phyloP scores from a whole-genome alignment of 2,113 vertebrate species.

The Hyperopisus bebe region DNA sequence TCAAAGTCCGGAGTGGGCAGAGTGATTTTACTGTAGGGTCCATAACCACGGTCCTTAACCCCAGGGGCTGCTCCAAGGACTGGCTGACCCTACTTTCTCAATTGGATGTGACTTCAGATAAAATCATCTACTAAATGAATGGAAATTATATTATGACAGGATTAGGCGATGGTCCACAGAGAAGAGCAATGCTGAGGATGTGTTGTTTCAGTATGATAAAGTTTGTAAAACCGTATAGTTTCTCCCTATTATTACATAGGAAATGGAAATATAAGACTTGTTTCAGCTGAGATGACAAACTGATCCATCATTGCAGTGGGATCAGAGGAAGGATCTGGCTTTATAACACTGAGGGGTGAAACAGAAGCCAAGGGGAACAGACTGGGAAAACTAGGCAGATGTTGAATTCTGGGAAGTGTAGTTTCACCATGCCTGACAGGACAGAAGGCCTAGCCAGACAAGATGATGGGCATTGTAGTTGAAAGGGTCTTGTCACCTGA shows the following conservation, averaged over 20 bases:
- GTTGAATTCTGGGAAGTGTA: neutral
- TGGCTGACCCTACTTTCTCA: neutral
- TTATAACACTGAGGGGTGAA: neutral
- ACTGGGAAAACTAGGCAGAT: neutral
- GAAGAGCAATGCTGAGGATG: neutral
- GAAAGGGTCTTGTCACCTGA: neutral
- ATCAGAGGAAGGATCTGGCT: neutral
- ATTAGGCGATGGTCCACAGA: neutral
- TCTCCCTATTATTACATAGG: neutral
- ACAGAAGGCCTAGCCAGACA: neutral
- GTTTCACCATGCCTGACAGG: neutral
- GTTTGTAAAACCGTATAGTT: neutral
- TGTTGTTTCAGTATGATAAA: neutral
- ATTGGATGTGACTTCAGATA: neutral
- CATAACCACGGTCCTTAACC: neutral
- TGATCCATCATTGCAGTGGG: neutral
- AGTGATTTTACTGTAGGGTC: neutral
- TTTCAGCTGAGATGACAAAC: neutral
- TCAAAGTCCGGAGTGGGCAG: neutral
- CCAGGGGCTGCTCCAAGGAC: neutral
- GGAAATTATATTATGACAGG: neutral
- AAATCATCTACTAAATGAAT: neutral
- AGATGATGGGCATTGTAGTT: neutral
- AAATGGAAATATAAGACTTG: neutral
- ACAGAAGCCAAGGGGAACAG: neutral